A percentile compares a stretch with the other conserved stretches of the same genome.
Evolutionary conservation across 2,797 vertebrate species (phyloP).

Genomic region (Odontamblyopus rebecca): DNA sequence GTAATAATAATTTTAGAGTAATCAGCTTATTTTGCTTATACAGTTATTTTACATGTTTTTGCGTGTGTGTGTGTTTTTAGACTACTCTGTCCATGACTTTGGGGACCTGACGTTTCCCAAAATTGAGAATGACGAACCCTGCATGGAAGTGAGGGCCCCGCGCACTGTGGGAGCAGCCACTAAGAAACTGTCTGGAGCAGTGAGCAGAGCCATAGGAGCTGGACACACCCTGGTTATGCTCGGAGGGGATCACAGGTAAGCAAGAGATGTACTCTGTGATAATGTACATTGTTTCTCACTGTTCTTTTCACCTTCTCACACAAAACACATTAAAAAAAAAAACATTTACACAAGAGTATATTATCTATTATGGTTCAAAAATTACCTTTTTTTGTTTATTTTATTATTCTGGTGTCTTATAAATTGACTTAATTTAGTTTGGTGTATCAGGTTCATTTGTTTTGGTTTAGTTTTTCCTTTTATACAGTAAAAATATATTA

Average conservation of each 20-base stretch:
- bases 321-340: not conserved
- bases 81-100: constrained; percentile 89
- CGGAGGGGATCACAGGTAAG: constrained; percentile 96
- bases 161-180: constrained; percentile 91
- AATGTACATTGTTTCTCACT: not conserved
- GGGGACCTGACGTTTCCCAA: constrained; percentile 90
- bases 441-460: too few relatives aligned
- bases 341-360: not conserved
- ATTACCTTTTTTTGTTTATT: not conserved
- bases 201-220: constrained; percentile 83
- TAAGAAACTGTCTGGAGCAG: constrained; percentile 83
- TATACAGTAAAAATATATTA: too few relatives aligned
- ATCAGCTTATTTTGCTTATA: not conserved
- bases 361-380: not conserved
- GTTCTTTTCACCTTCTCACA: not conserved
- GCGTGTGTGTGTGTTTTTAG: constrained; percentile 58
- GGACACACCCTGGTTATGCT: constrained; percentile 91
- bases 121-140: constrained; percentile 86
- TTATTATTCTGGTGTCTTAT: not conserved
- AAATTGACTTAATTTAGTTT: too few relatives aligned
- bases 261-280: not conserved
- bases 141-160: constrained; percentile 85
- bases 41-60: not conserved
- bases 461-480: too few relatives aligned
- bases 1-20: not conserved